Evolutionary conservation across 2,888 invertebrate species (phyloP), one percentile per base, ranked within the genome.

Genomic region (Eumacrocentrus americanus): DNA sequence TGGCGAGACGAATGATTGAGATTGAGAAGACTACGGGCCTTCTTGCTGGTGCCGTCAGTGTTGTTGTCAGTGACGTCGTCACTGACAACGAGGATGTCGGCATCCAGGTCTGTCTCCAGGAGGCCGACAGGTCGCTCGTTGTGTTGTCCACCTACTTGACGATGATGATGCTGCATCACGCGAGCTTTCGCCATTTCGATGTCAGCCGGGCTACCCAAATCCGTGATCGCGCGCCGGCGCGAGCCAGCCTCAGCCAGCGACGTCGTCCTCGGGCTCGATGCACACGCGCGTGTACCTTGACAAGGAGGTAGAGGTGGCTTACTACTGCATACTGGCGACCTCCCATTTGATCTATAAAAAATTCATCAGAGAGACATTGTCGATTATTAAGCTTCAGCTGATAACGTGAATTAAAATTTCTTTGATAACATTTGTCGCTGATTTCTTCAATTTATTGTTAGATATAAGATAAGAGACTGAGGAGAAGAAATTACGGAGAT

Each of bases 21-120:
- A 78, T 89, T 87, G 81, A 89, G 85, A 59, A 89, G 82, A 74
- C 89, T 89, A 63, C 88, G 85, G 57, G 89, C 87, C 78, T 89
- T 89, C 70, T 82, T 82, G 68, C 71, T 74, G 59, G 74, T 65
- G 66, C 66, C 63, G 63, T 65, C 62, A 65, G 59, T 59, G 69
- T 62, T 65, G 78, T 38, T 38, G 60, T 48, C 40, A 20, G 40
- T 58, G 53, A 51, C 56, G 40, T 58, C 62, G 58, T 58, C 23
- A 50, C 60, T 35, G 61, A 64, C 56, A 48, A 74, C 61, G 66
- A 68, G 69, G 65, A 87, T 83, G 85, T 88, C 82, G 85, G 87
- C 81, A 90, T 94, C 93, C 83, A 93, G 87, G 84, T 94, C 93
- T 74, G 94, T 94, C 86, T 94, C 94, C 83, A 94, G 90, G 84